Base-by-base conservation (phyloP, 1,140 invertebrate genomes). In the Lepidurus apus region DNA sequence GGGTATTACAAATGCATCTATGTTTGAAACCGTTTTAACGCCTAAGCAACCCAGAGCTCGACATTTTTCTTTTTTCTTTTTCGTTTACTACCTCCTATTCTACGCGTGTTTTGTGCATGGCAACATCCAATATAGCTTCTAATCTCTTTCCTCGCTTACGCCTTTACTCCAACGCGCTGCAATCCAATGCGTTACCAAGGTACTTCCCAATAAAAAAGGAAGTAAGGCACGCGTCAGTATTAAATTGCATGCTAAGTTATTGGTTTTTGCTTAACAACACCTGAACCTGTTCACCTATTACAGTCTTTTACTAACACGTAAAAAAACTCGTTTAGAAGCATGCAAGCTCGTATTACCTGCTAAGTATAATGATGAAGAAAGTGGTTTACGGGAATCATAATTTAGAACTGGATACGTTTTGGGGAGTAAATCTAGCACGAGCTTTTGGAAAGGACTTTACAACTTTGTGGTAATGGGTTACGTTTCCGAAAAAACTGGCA, bases 1-100 rank as follows among this genome's bases (percentile, higher is more conserved):
- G 75, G 45, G 75, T 76, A 76, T 76, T 76, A 42, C 45, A 76
- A 47, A 43, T 76, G 43, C 43, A 76, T 47, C 24, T 13, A 43
- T 76, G 4, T 34, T 43, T 1, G 42, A 21, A 43, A 42, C 34
- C 9, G 34, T 24, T 44, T 24, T 24, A 43, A 76, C 75, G 43
- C 43, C 45, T 42, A 24, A 42, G 26, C 43, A 21, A 76, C 34
- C 43, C 21, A 76, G 9, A 21, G 45, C 24, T 79, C 42, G 34
- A 4, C 34, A 2, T 34, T 78, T 78, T 77, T 77, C 21, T n/a
- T 65, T n/a, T 65, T 8, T n/a, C 1, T 65, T 65, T n/a, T 65
- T 65, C 21, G 17, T 21, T 17, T 65, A 65, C 6, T 65, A 65
- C 21, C 4, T 21, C 21, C 21, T n/a, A 13, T 65, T 65, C 34